Base-by-base conservation (phyloP, 1,140 invertebrate genomes). In the Eulimnadia texana region DNA sequence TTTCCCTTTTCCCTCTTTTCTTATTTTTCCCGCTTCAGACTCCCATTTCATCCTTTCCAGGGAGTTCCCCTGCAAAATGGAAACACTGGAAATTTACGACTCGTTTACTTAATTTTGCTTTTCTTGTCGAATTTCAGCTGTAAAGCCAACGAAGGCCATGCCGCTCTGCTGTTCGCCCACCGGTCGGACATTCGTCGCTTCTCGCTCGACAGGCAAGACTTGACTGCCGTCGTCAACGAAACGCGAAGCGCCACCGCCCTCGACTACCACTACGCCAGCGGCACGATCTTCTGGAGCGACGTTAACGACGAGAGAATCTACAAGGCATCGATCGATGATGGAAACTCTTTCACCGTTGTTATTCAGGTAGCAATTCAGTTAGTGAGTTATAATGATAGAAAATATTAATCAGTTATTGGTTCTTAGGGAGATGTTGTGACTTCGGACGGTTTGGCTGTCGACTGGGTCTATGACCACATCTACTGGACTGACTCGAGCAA, bases 201-300 rank as follows among this genome's bases (percentile, higher is more conserved):
- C 62, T 86, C 88, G 23, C 74, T 93, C 10, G 89, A 93, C 68
- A 87, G 90, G 69, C 84, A 86, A 72, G 87, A 90, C 74, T 92
- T 90, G 83, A 93, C 91, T 2, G 82, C 82, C 2, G 88, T 91
- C 62, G 86, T 90, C 1, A 92, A 93, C 65, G 82, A 85, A 63
- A 90, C 89, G 0, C 86, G 89, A 68, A 88, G 84, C 61, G 68
- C 90, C 0, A 87, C 89, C 0, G 90, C 88, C 0, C 72, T 95
- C 2, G 92, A 94, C 70, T 91, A 90, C 69, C 88, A 93, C 2
- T 92, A 91, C 72, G 78, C 85, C 61, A 90, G 88, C 3, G 86
- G 88, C 56, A 90, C 89, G 82, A 86, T 97, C 56, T 94, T 93
- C 69, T 98, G 93, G 93, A 93, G 89, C 70, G 93, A 97, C 76